Percentiles rank a stretch among this genome's conserved stretches.
These are phyloP conservation scores for Phrynosoma platyrhinos DNA, from an alignment of 2,113 vertebrate species.

Conservation along the genomic window DNA sequence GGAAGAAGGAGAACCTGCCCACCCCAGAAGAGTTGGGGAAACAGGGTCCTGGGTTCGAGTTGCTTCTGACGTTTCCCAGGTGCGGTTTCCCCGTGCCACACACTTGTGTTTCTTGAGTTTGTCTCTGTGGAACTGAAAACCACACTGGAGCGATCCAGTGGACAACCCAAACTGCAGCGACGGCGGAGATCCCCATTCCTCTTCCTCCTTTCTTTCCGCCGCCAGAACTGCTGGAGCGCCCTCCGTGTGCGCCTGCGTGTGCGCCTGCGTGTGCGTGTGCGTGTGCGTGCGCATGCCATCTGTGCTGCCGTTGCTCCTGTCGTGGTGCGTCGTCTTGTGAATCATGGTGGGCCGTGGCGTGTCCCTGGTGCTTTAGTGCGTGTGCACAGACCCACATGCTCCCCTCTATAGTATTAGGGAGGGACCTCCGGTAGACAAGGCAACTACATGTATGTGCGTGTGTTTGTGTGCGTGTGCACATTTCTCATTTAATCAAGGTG, in stretches of 20 bases:
- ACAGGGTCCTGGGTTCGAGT: background rate
- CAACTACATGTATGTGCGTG: background rate
- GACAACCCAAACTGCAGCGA: conserved; percentile 23
- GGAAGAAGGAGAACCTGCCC: background rate
- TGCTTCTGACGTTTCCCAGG: background rate
- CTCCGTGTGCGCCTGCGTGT: background rate
- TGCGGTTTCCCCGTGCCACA: background rate
- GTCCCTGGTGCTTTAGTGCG: too few species aligned
- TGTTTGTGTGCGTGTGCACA: background rate
- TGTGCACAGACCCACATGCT: too few species aligned
- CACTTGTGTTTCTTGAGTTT: background rate
- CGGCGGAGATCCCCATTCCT: background rate
- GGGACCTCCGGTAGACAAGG: background rate
- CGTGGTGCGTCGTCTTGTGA: background rate
- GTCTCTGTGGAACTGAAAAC: background rate
- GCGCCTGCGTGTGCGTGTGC: background rate
- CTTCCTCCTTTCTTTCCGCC: background rate
- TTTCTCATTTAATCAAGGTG: too few species aligned
- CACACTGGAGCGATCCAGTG: conserved; percentile 9
- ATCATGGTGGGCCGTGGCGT: conserved; percentile 12
- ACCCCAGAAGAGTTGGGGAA: background rate
- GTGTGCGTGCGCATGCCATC: too few species aligned
- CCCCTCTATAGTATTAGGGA: too few species aligned
- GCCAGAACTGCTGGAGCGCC: background rate
- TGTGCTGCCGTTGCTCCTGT: conserved; percentile 16